These are phyloP conservation scores for Bettongia penicillata DNA, from an alignment of 2,113 vertebrate species.

Conservation along the genomic window DNA sequence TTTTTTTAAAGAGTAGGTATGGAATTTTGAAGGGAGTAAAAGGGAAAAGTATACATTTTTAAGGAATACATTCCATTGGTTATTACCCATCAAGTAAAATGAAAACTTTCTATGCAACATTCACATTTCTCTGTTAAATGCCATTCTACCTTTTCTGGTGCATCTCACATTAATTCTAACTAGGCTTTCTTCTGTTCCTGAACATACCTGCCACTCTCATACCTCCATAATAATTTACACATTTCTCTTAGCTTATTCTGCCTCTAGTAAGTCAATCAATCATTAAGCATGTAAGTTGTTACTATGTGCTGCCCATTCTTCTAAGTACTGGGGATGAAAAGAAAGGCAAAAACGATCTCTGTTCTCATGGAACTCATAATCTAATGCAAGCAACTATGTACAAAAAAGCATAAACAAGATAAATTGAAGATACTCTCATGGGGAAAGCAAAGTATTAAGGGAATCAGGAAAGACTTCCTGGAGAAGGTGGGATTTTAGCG, in stretches of 20 bases:
- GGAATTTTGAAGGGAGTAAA: background rate
- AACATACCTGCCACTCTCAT: background rate
- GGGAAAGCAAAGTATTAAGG: background rate
- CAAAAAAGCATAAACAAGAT: background rate
- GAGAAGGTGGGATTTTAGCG: background rate
- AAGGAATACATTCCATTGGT: background rate
- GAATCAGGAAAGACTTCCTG: background rate
- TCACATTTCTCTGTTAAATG: background rate
- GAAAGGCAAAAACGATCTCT: background rate
- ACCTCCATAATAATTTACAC: background rate
- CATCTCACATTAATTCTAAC: background rate
- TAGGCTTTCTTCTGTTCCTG: background rate
- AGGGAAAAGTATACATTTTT: background rate
- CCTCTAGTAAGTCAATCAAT: background rate
- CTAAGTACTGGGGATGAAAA: background rate
- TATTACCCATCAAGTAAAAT: background rate
- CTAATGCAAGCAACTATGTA: background rate
- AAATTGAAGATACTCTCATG: background rate
- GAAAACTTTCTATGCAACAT: background rate
- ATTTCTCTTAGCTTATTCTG: background rate
- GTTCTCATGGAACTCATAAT: background rate
- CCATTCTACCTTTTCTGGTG: background rate
- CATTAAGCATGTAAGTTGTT: background rate
- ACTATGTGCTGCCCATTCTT: background rate
- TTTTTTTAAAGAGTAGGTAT: constrained; percentile 24